Evolutionary conservation across 2,888 invertebrate genomes (phyloP).

Genomic region (Antitype chi): DNA sequence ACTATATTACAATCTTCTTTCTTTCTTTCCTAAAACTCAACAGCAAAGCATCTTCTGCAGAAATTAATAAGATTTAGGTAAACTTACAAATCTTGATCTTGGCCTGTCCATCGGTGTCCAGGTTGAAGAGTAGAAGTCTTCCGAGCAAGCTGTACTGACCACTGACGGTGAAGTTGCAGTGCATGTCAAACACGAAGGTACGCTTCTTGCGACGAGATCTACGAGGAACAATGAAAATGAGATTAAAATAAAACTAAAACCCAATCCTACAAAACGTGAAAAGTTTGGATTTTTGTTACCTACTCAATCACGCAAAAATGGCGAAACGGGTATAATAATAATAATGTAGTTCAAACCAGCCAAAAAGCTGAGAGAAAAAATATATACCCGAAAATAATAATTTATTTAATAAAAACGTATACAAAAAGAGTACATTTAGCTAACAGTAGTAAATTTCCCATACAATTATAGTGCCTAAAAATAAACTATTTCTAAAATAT

Average conservation of each 20-base stretch:
- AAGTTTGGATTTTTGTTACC: too few species aligned
- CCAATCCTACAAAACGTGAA: too few species aligned
- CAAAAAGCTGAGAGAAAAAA: too few species aligned
- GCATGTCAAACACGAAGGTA: constrained; percentile 85
- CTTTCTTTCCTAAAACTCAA: background rate
- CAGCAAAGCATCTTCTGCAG: background rate
- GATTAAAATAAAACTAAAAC: background rate
- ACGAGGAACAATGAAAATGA: constrained; percentile 10
- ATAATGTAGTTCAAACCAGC: too few species aligned
- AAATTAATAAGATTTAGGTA: background rate
- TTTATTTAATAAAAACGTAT: too few species aligned
- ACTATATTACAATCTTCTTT: background rate
- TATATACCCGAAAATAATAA: too few species aligned
- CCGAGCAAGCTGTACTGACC: constrained; percentile 85
- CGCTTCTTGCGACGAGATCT: constrained; percentile 84
- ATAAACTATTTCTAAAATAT: too few species aligned
- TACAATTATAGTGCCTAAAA: too few species aligned
- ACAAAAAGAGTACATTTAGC: too few species aligned
- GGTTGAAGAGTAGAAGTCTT: constrained; percentile 85
- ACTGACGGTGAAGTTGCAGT: constrained; percentile 87
- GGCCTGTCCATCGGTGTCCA: constrained; percentile 85
- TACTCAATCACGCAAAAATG: too few species aligned
- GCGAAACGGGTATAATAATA: too few species aligned
- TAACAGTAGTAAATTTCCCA: too few species aligned
- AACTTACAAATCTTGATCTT: constrained; percentile 86